These are phyloP conservation scores for Platycheirus rosarum DNA, from an alignment of 2,888 invertebrate species.

Conservation along the genomic window DNA sequence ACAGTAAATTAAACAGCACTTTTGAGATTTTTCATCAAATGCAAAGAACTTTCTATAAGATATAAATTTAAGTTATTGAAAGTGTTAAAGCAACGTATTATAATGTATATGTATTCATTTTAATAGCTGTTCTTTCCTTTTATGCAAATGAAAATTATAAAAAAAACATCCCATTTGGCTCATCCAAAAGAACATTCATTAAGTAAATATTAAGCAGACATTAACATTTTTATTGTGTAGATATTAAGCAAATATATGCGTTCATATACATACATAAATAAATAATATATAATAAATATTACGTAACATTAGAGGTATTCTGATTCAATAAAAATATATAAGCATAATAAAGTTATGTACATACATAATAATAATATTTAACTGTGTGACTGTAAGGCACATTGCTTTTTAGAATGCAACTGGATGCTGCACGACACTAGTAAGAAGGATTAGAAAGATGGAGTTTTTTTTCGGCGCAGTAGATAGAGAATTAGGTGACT, in stretches of 20 bases:
- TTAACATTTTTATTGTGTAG: slow-evolving; percentile 69
- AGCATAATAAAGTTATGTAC: no score
- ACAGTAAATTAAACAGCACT: slow-evolving; percentile 27
- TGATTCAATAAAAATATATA: no score
- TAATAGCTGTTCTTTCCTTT: slow-evolving; percentile 50
- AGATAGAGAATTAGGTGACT: no score
- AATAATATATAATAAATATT: slow-evolving; percentile 55
- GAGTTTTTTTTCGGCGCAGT: no score
- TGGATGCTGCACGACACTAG: no score
- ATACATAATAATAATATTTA: no score
- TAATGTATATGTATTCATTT: slow-evolving; percentile 24
- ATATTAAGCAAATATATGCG: slow-evolving; percentile 55
- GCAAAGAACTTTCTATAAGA: slow-evolving; percentile 17
- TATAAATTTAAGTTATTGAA: slow-evolving; percentile 40
- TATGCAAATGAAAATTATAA: slow-evolving; percentile 14
- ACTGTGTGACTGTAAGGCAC: no score
- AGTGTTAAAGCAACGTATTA: slow-evolving; percentile 34
- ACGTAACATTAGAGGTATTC: neutral
- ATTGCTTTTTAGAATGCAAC: no score
- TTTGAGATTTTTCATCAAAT: slow-evolving; percentile 19
- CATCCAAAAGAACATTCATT: slow-evolving; percentile 44
- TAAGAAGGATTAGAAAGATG: no score
- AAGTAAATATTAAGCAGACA: slow-evolving; percentile 50
- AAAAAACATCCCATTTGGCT: slow-evolving; percentile 29
- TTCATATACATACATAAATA: slow-evolving; percentile 46